A percentile compares a stretch with the other conserved stretches of the same genome.
These are phyloP conservation scores for Heterocephalus glaber DNA, from an alignment of 2,113 vertebrate species.

Conservation along the genomic window DNA sequence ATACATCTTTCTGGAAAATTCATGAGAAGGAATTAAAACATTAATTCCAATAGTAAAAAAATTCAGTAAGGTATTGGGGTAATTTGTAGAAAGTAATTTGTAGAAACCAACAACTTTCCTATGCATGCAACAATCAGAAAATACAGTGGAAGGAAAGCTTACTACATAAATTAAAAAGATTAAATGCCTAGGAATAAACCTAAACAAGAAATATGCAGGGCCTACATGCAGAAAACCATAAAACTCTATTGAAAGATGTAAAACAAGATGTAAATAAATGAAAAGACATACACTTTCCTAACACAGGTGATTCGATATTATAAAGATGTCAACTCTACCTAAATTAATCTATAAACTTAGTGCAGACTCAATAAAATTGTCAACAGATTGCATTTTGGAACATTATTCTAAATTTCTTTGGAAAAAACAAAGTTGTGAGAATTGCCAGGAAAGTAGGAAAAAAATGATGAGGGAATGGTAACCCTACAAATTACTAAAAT, in stretches of 20 bases:
- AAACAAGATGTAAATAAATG: conserved; percentile 30
- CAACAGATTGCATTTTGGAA: background rate
- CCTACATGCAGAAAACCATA: background rate
- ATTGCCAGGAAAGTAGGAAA: background rate
- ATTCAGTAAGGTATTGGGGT: background rate
- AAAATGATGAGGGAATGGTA: background rate
- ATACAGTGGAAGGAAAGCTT: background rate
- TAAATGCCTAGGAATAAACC: background rate
- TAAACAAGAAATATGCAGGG: background rate
- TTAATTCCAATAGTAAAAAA: background rate
- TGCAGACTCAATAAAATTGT: background rate
- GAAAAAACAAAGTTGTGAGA: conserved; percentile 13
- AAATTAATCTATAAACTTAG: conserved; percentile 39
- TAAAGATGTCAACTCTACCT: conserved; percentile 15
- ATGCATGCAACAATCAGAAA: background rate
- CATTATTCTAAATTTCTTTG: conserved; percentile 30
- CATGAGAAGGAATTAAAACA: background rate
- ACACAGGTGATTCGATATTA: background rate
- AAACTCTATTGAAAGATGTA: background rate
- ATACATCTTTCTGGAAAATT: background rate
- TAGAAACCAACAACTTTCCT: background rate
- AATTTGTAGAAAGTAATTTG: background rate
- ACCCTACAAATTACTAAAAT: background rate
- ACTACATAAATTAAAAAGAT: background rate
- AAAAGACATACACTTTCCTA: conserved; percentile 5